Evolutionary conservation across 2,113 vertebrate genomes (phyloP).

Genomic region (Meles meles): DNA sequence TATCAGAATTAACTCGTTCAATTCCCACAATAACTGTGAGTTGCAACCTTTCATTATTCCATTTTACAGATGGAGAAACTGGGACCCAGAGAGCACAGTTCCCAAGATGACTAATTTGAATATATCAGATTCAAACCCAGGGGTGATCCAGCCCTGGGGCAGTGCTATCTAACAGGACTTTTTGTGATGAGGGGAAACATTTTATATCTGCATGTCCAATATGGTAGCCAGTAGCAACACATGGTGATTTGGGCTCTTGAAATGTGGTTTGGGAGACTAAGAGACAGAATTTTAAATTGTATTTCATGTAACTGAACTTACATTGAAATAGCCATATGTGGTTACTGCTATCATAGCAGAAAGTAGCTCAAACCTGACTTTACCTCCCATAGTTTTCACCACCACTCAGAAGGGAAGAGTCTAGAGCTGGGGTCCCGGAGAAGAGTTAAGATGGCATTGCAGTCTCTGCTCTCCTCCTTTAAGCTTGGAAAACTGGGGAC

Average conservation of each 20-base stretch:
- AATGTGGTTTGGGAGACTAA: not conserved
- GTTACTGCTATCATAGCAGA: not conserved
- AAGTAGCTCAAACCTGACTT: not conserved
- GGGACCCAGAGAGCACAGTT: not conserved
- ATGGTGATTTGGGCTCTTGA: not conserved
- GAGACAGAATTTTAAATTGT: not conserved
- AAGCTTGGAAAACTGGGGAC: not conserved
- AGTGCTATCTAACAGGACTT: not conserved
- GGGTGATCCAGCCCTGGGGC: not conserved
- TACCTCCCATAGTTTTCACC: not conserved
- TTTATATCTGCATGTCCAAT: not conserved
- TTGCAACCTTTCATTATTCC: not conserved
- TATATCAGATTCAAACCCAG: not conserved
- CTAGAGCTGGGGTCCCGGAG: not conserved
- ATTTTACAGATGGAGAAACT: constrained; percentile 1
- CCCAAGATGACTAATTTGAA: not conserved
- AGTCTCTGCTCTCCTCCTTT: not conserved
- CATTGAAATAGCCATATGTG: not conserved
- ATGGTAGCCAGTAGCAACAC: not conserved
- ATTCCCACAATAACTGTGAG: not conserved
- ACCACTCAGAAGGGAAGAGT: not conserved
- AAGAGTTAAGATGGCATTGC: not conserved
- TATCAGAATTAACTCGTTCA: not conserved
- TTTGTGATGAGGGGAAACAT: not conserved
- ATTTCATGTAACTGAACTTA: constrained; percentile 13